Base-by-base conservation (phyloP, 2,113 vertebrate species). In the Notothenia rossii region DNA sequence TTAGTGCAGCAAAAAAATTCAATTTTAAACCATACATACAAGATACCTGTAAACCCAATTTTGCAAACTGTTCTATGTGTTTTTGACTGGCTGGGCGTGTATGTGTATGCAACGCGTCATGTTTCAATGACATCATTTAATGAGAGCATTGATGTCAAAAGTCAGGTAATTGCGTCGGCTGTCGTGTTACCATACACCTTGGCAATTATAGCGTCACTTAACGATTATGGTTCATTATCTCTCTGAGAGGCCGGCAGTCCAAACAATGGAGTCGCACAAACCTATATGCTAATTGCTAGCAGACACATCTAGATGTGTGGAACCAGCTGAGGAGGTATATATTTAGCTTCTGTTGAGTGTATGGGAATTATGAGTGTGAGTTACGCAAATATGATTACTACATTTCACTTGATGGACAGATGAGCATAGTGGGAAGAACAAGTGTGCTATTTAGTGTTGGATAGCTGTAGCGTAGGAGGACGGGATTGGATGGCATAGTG, bases 211-310 rank as follows among this genome's bases (percentile, higher is more conserved):
- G 82, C 67, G 86, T 93, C 93, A 90, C 88, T 93, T 90, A 89
- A 55, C 58, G 77, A 94, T 93, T 94, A 94, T 89, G 88, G 86
- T 74, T 92, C 86, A 94, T 93, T 93, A 93, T 92, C 91, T 92
- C 74, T 81, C 45, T 20, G 75, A 91, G 79, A 82, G 81, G 83
- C 63, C 77, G 62, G 86, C 85, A 91, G 84, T 83, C 88, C 81
- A 91, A 93, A 93, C 88, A 93, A 91, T 86, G 86, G 86, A 75
- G 56, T 88, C 54, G 78, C 88, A 86, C 86, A 88, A 93, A 92
- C 81, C 78, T 86, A 56, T 80, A 75, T 66, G 75, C 86, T 93
- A 93, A 94, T 94, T 90, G 91, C 88, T 92, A 88, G 62, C 93
- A 94, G 91, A 90, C 86, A 89, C 85, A 84, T 85, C 80, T 62